phyloP scores from a whole-genome alignment of 2,113 vertebrate species.

The Sterrhoptilus dennistouni region DNA sequence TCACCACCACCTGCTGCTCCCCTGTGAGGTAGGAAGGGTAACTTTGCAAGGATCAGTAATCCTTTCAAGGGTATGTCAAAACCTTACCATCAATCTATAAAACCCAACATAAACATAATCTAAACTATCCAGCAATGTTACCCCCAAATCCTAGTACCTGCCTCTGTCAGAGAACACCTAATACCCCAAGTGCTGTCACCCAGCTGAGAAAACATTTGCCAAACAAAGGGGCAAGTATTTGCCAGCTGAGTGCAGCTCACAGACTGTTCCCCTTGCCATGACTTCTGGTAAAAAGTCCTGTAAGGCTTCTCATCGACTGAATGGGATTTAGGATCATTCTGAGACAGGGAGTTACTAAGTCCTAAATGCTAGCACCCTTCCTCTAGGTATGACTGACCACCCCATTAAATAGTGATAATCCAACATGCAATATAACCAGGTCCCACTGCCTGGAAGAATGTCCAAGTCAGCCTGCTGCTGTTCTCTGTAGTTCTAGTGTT shows the following conservation, averaged over 20 bases:
- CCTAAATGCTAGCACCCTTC: not conserved
- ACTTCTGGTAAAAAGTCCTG: not conserved
- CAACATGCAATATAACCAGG: not conserved
- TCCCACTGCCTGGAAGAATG: not conserved
- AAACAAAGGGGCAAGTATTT: not conserved
- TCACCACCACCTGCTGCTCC: not conserved
- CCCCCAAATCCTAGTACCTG: not conserved
- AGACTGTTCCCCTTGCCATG: not conserved
- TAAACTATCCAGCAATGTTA: not conserved
- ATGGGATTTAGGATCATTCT: not conserved
- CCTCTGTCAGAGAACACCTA: not conserved
- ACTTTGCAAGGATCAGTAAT: not conserved
- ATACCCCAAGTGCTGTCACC: not conserved
- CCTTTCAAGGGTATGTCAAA: not conserved
- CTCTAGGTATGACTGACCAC: not conserved
- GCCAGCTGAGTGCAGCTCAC: not conserved
- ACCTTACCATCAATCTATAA: not conserved
- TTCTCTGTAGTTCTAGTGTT: not conserved
- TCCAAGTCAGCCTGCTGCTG: not conserved
- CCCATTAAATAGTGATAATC: not conserved
- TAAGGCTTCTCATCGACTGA: not conserved
- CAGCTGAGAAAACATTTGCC: not conserved
- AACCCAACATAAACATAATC: not conserved
- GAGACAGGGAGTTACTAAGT: not conserved
- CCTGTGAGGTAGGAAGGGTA: not conserved